Evolutionary conservation across 2,113 vertebrate species (phyloP), one percentile per base, ranked within the genome.

Genomic region (Lasiurus cinereus): DNA sequence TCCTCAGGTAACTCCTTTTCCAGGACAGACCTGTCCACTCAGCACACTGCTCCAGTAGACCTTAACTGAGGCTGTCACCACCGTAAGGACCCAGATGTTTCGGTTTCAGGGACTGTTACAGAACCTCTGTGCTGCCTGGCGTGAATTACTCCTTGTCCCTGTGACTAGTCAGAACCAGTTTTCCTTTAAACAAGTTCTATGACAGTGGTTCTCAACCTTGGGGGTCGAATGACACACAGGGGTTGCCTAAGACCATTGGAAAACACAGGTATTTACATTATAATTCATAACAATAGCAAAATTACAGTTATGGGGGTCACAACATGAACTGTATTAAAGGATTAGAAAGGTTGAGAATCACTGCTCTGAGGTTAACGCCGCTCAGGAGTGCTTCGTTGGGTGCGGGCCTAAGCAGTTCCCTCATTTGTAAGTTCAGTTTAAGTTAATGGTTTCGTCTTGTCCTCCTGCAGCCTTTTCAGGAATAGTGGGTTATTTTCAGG

Each of bases 1-100:
- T 99, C 67, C 99, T 99, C 96, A 99, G 98, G 99, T 99, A 97
- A 97, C 2, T 18, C 21, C 36, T 48, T 76, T 39, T 18, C 33
- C 29, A 10, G 6, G 31, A 4, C n/a, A 10, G 2, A 50, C 59
- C 0, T 0, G 16, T 82, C 77, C 76, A 0, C 31, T 54, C 9
- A 27, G 43, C 50, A 6, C 33, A 9, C 50, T 14, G 16, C 54
- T 48, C n/a, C 7, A 1, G 33, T 2, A 8, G 1, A 8, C 31
- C 52, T 54, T 31, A 14, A 15, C 31, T 33, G 54, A 79, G 36
- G 56, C 43, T 31, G 2, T 24, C 36, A 6, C 1, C 3, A 0
- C 76, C 94, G 3, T 5, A 15, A 31, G 19, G 83, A 76, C 14
- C 31, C 52, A 3, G 56, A 2, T 1, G 13, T 62, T 92, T 77